phyloP scores from a whole-genome alignment of 2,113 vertebrate species.

The Chauna torquata region DNA sequence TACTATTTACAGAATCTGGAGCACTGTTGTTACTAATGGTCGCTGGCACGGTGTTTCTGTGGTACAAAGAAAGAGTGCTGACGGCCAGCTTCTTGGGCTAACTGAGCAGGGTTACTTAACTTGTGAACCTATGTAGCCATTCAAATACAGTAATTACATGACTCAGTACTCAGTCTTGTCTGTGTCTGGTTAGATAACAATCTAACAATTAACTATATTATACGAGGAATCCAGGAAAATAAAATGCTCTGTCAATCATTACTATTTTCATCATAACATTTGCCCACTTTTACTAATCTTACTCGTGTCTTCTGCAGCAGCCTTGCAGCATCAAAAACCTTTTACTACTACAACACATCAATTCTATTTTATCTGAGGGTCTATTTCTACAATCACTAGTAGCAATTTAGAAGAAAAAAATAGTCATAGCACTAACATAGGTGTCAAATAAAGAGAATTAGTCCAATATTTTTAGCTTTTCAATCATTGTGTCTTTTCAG shows the following conservation, averaged over 20 bases:
- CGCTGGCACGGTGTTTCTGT: not conserved
- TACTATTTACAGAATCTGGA: not conserved
- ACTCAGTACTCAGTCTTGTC: not conserved
- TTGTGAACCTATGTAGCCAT: not conserved
- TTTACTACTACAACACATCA: not conserved
- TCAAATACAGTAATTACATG: not conserved
- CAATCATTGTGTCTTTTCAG: not conserved
- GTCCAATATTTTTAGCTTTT: not conserved
- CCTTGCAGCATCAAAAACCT: not conserved
- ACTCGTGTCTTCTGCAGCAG: not conserved
- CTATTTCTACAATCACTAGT: not conserved
- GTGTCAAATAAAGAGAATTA: not conserved
- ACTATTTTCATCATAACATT: not conserved
- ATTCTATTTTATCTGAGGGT: not conserved
- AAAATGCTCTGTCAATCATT: not conserved
- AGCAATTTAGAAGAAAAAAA: not conserved
- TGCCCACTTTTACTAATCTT: not conserved
- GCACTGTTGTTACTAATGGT: not conserved
- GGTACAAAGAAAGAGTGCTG: not conserved
- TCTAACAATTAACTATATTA: not conserved
- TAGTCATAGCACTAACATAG: not conserved
- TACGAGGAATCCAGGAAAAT: not conserved
- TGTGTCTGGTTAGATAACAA: not conserved
- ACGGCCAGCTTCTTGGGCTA: not conserved
- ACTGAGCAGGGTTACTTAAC: not conserved